Evolutionary conservation across 2,797 vertebrate species (phyloP), one percentile per base, ranked within the genome.

Genomic region (Anguilla anguilla): DNA sequence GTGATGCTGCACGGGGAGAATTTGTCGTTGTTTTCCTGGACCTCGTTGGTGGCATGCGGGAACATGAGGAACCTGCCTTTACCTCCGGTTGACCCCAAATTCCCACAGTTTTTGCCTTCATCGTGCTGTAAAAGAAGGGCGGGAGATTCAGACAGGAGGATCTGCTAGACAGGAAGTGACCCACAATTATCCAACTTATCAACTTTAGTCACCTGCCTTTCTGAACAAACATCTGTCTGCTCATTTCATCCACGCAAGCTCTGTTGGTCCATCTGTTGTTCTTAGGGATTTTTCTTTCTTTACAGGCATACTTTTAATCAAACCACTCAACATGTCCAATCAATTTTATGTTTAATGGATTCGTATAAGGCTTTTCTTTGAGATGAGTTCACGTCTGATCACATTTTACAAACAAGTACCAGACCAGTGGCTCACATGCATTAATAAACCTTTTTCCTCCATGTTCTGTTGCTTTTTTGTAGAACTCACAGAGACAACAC

Each of bases 41-140:
- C 89, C 61, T 94, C 94, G 0, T 96, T 91, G 0, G 95, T 92
- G 89, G 97, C 97, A 0, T 96, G 91, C 79, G 96, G 96, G 87
- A 96, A 97, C 97, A 97, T 97, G 92, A 97, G 93, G 92, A 95
- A 97, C 67, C 95, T 94, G 83, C 97, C 97, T 88, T 95, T 93
- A 0, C 92, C 94, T 0, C 88, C 91, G 0, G 86, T 81, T 1
- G 95, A 93, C 19, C 92, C 94, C 0, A 95, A 93, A 59, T 90
- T 86, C 3, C 95, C 95, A 17, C 97, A 97, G 85, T 96, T 92
- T 1, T 88, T 51, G 64, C 92, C 95, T 87, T 96, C 94, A 43
- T 97, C 97, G 0, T 97, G 97, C 97, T 97, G 89, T 15, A 89
- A 91, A 1, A 86, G 69, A 91, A 22, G 92, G 19, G 19, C n/a